A percentile compares a stretch with the other conserved stretches of the same genome.
Conservation (phyloP, 2,113 vertebrate species). For the Puma concolor region DNA sequence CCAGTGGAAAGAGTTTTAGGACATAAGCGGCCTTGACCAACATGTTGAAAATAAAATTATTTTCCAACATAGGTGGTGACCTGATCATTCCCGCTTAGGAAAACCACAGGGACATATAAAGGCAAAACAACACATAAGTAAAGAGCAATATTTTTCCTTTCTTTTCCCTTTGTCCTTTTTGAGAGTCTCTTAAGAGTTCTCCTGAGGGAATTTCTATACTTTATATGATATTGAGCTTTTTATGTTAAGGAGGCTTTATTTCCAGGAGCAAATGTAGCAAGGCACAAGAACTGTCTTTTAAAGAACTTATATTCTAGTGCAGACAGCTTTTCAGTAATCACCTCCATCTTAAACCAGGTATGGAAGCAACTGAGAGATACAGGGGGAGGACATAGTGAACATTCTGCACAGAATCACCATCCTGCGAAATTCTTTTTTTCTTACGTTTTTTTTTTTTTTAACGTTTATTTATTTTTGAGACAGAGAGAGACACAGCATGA, state of each 20-base stretch:
- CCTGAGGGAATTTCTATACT: neutral
- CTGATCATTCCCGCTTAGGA: neutral
- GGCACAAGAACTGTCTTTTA: neutral
- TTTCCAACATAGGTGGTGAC: neutral
- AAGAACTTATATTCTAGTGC: neutral
- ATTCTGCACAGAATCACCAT: neutral
- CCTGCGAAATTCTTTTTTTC: neutral
- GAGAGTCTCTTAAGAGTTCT: neutral
- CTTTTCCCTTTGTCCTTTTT: neutral
- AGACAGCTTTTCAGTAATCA: neutral
- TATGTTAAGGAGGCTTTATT: slow-evolving; percentile 3
- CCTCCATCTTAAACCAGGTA: neutral
- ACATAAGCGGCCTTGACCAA: neutral
- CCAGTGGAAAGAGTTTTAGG: neutral
- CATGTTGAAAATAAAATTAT: neutral
- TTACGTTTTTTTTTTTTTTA: no score
- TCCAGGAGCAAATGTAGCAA: neutral
- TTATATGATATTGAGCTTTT: slow-evolving; percentile 10
- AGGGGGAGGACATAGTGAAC: neutral
- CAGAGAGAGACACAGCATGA: no score
- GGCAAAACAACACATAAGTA: neutral
- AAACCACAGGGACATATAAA: neutral
- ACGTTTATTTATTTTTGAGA: no score
- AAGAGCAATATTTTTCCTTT: neutral
- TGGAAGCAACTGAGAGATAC: neutral